Conservation (phyloP, 2,113 vertebrate genomes). For the Tapirus terrestris region DNA sequence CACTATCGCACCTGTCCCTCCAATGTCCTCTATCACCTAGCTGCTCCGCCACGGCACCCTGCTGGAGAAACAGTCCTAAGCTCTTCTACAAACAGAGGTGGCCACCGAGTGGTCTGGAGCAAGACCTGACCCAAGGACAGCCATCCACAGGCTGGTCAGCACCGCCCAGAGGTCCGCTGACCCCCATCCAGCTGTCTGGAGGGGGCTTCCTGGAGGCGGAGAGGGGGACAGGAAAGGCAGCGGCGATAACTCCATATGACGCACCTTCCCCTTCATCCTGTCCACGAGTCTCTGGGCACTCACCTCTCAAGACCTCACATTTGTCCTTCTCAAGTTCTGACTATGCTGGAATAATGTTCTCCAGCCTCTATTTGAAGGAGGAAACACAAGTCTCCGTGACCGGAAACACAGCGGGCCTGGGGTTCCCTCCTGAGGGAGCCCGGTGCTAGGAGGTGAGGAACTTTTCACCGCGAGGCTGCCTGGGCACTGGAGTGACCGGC, state of each 20-base stretch:
- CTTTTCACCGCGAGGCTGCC: neutral
- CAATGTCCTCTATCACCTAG: rapidly evolving
- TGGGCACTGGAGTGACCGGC: rapidly evolving
- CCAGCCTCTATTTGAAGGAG: neutral
- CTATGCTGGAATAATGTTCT: rapidly evolving
- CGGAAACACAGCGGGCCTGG: neutral
- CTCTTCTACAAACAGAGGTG: no score
- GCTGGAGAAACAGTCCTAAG: neutral
- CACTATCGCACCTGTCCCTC: rapidly evolving
- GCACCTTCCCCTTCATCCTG: rapidly evolving
- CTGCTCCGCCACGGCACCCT: rapidly evolving
- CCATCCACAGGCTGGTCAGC: neutral
- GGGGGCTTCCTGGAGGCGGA: neutral
- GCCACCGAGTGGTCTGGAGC: neutral
- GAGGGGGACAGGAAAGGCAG: no score
- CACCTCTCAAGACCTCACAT: rapidly evolving
- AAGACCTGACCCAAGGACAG: rapidly evolving
- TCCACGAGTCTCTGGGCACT: rapidly evolving
- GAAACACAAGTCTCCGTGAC: rapidly evolving
- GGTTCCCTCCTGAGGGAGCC: rapidly evolving
- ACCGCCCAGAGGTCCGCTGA: rapidly evolving
- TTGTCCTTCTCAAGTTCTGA: neutral
- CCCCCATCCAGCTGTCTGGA: neutral
- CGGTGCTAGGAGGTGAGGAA: rapidly evolving
- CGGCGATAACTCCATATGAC: rapidly evolving